Conservation (phyloP, 2,888 invertebrate genomes). For the Malachius bipustulatus region DNA sequence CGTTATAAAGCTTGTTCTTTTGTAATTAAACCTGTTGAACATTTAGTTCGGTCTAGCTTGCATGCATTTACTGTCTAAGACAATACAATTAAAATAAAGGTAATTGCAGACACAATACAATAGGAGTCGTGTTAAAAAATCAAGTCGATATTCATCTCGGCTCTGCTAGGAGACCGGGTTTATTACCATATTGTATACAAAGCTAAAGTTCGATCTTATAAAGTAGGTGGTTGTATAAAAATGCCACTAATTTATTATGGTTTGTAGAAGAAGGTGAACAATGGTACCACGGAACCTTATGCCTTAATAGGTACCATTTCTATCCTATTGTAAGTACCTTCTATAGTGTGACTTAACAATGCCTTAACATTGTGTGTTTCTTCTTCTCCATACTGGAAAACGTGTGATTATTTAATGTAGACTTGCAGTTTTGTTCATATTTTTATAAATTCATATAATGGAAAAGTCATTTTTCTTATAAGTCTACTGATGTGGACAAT, state of each 20-base stretch:
- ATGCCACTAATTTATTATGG: constrained; percentile 29
- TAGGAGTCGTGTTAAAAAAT: background rate
- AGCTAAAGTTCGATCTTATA: constrained; percentile 24
- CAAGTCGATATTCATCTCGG: background rate
- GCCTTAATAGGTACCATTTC: constrained; percentile 3
- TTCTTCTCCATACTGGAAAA: too few species aligned
- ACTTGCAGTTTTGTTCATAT: too few species aligned
- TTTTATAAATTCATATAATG: too few species aligned
- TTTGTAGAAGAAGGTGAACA: constrained; percentile 26
- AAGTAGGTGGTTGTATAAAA: constrained; percentile 26
- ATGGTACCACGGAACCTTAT: constrained; percentile 18
- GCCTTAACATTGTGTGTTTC: background rate
- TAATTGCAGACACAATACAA: background rate
- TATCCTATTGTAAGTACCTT: too few species aligned
- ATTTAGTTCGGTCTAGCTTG: too few species aligned
- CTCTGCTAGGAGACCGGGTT: background rate
- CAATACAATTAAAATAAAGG: background rate
- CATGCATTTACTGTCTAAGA: background rate
- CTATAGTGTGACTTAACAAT: background rate
- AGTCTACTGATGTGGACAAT: too few species aligned
- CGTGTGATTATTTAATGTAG: too few species aligned
- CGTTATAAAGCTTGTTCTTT: too few species aligned
- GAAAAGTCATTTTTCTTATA: too few species aligned
- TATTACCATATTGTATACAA: constrained; percentile 8
- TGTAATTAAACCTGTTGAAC: too few species aligned